A percentile compares a stretch with the other conserved stretches of the same genome.
These are phyloP conservation scores for Plumapathes pennacea DNA, from an alignment of 92 coral and sea anemone genomes.

Conservation along the genomic window DNA sequence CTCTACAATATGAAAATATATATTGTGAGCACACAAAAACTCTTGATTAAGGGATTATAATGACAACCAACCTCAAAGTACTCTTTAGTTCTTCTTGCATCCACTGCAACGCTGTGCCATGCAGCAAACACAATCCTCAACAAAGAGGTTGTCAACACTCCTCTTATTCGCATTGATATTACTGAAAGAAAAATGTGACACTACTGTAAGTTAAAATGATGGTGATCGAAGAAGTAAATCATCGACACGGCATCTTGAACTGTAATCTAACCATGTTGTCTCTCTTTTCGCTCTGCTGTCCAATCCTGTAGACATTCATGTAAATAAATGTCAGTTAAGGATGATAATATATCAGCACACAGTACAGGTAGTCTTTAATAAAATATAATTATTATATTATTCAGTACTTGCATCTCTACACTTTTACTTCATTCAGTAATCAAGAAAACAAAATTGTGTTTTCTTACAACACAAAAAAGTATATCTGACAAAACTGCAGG, in stretches of 20 bases:
- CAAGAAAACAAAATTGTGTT: too few relatives aligned
- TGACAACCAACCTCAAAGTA: constrained; percentile 92
- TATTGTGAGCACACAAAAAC: too few relatives aligned
- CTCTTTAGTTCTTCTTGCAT: constrained; percentile 88
- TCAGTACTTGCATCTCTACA: too few relatives aligned
- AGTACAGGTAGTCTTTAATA: too few relatives aligned
- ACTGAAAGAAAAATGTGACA: constrained; percentile 27
- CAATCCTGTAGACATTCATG: constrained; percentile 54
- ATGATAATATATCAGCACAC: too few relatives aligned
- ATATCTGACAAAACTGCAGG: too few relatives aligned
- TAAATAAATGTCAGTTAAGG: too few relatives aligned
- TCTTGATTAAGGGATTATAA: too few relatives aligned
- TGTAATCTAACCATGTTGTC: constrained; percentile 64
- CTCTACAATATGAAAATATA: constrained; percentile 26
- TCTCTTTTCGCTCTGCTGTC: constrained; percentile 68
- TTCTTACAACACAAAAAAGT: background rate
- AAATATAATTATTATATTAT: too few relatives aligned
- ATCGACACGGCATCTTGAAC: background rate
- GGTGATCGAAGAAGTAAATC: too few relatives aligned
- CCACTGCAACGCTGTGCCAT: constrained; percentile 88
- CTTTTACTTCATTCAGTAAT: too few relatives aligned
- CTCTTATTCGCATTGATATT: constrained; percentile 62
- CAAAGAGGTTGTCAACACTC: constrained; percentile 75
- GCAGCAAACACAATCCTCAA: constrained; percentile 83
- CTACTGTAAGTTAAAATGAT: background rate